phyloP scores from a whole-genome alignment of 2,888 invertebrate genomes.

The Anodontia alba region DNA sequence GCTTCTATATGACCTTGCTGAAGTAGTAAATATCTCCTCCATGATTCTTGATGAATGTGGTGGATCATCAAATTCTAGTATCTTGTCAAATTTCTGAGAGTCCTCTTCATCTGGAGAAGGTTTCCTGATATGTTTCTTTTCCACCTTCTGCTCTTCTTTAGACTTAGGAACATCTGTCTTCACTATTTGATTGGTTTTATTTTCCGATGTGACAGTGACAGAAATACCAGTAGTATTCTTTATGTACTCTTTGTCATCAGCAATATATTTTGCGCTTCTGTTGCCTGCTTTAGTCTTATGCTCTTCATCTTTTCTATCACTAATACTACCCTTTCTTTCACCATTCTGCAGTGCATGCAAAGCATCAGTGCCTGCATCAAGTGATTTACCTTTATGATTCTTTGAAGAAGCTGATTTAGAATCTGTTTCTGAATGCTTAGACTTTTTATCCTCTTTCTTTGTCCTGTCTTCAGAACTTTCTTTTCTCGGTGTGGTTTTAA shows the following conservation, averaged over 20 bases:
- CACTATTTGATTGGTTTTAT: too few species aligned
- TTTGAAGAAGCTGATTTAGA: conserved; percentile 4
- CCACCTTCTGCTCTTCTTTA: background rate
- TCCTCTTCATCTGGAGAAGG: background rate
- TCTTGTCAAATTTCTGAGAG: background rate
- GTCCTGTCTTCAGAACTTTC: background rate
- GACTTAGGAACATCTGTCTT: background rate
- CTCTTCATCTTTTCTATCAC: background rate
- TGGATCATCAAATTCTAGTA: background rate
- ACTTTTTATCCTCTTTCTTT: conserved; percentile 18
- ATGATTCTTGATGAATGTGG: background rate
- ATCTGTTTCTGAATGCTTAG: background rate
- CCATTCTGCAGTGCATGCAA: conserved; percentile 19
- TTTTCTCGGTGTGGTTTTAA: conserved; percentile 15
- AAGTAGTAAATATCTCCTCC: conserved; percentile 36
- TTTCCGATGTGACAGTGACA: too few species aligned
- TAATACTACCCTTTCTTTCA: conserved; percentile 23
- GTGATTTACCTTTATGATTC: conserved; percentile 44
- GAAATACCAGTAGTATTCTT: too few species aligned
- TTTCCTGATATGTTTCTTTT: background rate
- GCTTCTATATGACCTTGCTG: conserved; percentile 19
- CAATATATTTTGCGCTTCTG: too few species aligned
- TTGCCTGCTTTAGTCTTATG: too few species aligned
- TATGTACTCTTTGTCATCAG: too few species aligned
- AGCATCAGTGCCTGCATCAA: conserved; percentile 24